Base-by-base conservation (phyloP, 1,140 invertebrate genomes). In the Trichonephila inaurata region DNA sequence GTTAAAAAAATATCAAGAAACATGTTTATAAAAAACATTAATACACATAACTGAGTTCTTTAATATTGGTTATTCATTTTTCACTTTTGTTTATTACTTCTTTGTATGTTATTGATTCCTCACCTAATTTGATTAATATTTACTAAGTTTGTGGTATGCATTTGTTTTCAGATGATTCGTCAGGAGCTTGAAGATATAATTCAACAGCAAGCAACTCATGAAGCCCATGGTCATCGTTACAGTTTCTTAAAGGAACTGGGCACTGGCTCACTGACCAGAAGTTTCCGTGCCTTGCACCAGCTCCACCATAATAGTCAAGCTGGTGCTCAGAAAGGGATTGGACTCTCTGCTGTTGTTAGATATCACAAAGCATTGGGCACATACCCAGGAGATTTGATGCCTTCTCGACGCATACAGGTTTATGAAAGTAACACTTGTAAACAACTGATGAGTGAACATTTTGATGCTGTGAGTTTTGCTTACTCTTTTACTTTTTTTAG, bases 341-440 rank as follows among this genome's bases (percentile, higher is more conserved):
- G 93, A 16, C 87, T 95, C 3, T 94, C 93, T 21, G 94, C 95
- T 81, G 89, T 95, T 28, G 94, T 95, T 19, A 87, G 93, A 24
- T 95, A 95, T 89, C 95, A 95, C 61, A 95, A 95, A 88, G 93
- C 94, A 44, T 69, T 94, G 58, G 95, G 95, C 0, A 87, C 94
- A 8, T 94, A 94, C 44, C 95, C 95, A 3, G 94, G 94, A 51
- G 60, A 82, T 40, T 44, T 92, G 44, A 61, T 83, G n/a, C 85
- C 86, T 14, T 81, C 16, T 24, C 24, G 85, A n/a, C 24, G 88
- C 58, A 62, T 66, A 10, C 93, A 94, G 62, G 94, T 96, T 6
- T 97, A 97, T 95, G 99, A 99, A 95, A 99, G 98, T 2, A 97
- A 97, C 18, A 97, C 98, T 28, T 99, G 99, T 95, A 97, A 97